phyloP scores from a whole-genome alignment of 2,113 vertebrate genomes.

The Xyliphius kryptos region DNA sequence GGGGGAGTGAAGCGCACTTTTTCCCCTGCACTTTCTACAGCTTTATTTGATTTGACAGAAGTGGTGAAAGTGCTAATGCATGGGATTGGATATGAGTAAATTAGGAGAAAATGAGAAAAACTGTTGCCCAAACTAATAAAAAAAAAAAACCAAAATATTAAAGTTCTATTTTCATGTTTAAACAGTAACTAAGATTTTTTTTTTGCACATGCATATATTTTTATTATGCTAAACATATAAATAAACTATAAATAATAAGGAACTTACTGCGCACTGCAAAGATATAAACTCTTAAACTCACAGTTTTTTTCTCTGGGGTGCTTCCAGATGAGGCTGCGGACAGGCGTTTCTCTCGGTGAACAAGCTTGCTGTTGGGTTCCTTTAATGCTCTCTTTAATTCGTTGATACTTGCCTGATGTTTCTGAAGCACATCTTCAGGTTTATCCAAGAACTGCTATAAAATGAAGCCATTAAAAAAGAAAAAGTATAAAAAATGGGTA shows the following conservation, averaged over 20 bases:
- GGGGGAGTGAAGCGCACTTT: too few species aligned
- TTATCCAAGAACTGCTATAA: slow-evolving; percentile 89
- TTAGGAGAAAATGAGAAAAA: too few species aligned
- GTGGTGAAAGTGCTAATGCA: too few species aligned
- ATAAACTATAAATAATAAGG: background rate
- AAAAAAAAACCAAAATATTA: too few species aligned
- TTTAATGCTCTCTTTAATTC: slow-evolving; percentile 95
- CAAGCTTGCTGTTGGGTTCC: slow-evolving; percentile 96
- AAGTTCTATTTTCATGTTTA: too few species aligned
- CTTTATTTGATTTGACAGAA: too few species aligned
- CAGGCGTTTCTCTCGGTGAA: slow-evolving; percentile 82
- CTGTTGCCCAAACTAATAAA: too few species aligned
- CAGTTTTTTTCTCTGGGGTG: slow-evolving; percentile 79
- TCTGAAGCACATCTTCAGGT: slow-evolving; percentile 91
- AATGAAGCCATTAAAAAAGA: slow-evolving; percentile 24
- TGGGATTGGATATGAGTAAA: too few species aligned
- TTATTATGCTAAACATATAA: background rate
- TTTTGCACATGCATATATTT: too few species aligned
- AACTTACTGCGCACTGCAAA: background rate
- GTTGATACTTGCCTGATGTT: slow-evolving; percentile 98
- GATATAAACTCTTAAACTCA: slow-evolving; percentile 45
- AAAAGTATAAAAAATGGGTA: too few species aligned
- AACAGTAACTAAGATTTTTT: too few species aligned
- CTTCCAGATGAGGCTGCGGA: slow-evolving; percentile 76
- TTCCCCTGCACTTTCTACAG: too few species aligned